These are phyloP conservation scores for Drosophila mayri DNA, from an alignment of 1,140 invertebrate species.

Conservation along the genomic window DNA sequence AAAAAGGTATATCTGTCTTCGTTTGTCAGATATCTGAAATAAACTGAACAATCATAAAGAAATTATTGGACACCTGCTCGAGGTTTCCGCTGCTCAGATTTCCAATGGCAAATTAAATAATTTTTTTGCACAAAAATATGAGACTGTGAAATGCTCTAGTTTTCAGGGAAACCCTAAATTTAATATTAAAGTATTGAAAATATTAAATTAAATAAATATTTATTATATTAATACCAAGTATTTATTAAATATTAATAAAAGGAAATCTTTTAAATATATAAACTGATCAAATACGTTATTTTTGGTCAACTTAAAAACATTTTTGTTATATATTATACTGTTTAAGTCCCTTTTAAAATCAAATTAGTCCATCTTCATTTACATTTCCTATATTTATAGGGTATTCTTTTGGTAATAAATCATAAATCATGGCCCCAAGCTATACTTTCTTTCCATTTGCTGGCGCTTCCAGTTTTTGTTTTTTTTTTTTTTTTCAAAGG, in stretches of 20 bases:
- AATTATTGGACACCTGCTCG: slow-evolving; percentile 60
- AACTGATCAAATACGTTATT: no score
- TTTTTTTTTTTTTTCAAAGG: neutral
- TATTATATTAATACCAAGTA: no score
- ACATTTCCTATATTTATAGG: neutral
- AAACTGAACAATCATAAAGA: slow-evolving; percentile 18
- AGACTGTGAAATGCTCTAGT: neutral
- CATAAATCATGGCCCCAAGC: neutral
- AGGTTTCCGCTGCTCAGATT: slow-evolving; percentile 45
- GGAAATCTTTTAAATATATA: no score
- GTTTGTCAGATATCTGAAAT: slow-evolving; percentile 29
- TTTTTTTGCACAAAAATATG: neutral
- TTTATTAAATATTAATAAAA: no score
- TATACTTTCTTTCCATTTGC: slow-evolving; percentile 1
- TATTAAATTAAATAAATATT: no score
- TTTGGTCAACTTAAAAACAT: no score
- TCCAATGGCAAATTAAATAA: slow-evolving; percentile 37
- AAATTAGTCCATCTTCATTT: neutral
- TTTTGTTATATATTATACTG: neutral
- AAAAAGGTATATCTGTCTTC: slow-evolving; percentile 22
- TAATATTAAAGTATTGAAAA: neutral
- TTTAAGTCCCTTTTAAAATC: neutral
- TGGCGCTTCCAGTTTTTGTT: slow-evolving; percentile 28
- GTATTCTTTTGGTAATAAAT: slow-evolving; percentile 24
- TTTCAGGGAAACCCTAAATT: neutral